Conservation (phyloP, 2,888 invertebrate genomes). For the Xanthia togata region DNA sequence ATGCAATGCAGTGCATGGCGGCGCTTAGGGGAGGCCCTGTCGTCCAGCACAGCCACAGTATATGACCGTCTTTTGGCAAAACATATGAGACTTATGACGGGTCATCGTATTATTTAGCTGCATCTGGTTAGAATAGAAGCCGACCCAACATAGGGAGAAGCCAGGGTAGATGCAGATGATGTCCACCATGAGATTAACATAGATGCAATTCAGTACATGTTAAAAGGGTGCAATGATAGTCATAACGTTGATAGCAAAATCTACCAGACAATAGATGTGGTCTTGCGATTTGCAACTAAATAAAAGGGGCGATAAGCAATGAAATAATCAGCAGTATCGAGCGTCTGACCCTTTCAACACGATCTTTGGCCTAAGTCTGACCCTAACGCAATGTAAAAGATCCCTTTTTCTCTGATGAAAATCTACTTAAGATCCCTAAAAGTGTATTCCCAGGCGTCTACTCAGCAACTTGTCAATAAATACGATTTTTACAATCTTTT, state of each 20-base stretch:
- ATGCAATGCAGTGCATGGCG: no score
- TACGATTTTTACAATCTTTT: background rate
- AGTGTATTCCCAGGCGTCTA: slow-evolving; percentile 14
- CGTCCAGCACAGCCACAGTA: no score
- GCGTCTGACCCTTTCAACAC: background rate
- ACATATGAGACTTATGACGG: no score
- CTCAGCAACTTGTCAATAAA: slow-evolving; percentile 28
- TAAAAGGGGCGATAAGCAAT: background rate
- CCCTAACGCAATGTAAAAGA: background rate
- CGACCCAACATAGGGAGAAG: no score
- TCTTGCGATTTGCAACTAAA: background rate
- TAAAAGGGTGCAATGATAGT: background rate
- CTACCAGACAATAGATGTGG: background rate
- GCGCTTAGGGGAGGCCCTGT: no score
- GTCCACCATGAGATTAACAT: background rate
- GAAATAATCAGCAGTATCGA: slow-evolving; percentile 2
- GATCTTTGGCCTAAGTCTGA: background rate
- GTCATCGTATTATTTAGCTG: no score
- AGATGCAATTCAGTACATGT: background rate
- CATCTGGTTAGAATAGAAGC: no score
- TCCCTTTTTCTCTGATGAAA: background rate
- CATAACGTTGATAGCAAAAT: background rate
- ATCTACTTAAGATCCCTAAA: background rate
- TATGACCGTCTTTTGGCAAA: no score
- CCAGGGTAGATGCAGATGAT: background rate